Evolutionary conservation across 2,888 invertebrate genomes (phyloP).

Genomic region (Thecocarcelia acutangulata): DNA sequence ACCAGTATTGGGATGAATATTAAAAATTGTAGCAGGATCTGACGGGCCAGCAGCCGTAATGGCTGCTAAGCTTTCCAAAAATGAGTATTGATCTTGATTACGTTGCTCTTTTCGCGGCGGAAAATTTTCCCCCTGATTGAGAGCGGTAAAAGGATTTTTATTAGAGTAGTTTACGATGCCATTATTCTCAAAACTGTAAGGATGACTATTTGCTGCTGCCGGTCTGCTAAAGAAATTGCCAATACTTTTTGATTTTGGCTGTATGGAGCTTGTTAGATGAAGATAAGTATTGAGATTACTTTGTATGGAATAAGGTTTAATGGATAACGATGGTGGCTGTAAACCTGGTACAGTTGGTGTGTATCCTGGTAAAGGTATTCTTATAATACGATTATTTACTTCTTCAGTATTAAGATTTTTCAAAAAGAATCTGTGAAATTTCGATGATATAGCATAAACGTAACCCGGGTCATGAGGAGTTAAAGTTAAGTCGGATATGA

Average conservation of each 20-base stretch:
- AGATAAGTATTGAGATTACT: constrained; percentile 40
- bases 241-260: constrained; percentile 46
- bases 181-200: constrained; percentile 75
- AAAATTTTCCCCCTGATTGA: constrained; percentile 79
- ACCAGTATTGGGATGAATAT: constrained; percentile 56
- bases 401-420: constrained; percentile 86
- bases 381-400: constrained; percentile 88
- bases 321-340: constrained; percentile 16
- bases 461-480: constrained; percentile 86
- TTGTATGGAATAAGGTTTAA: constrained; percentile 49
- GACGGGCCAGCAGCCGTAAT: constrained; percentile 52
- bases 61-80: constrained; percentile 75
- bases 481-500: constrained; percentile 89
- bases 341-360: background rate
- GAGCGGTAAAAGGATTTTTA: constrained; percentile 79
- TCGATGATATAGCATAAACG: constrained; percentile 88
- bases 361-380: constrained; percentile 81
- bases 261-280: constrained; percentile 68
- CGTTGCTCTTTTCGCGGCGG: constrained; percentile 76
- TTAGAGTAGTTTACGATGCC: constrained; percentile 75
- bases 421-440: constrained; percentile 91
- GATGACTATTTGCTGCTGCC: constrained; percentile 66
- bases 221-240: constrained; percentile 46
- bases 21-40: constrained; percentile 42
- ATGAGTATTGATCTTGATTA: constrained; percentile 74